Evolutionary conservation across 2,797 vertebrate genomes (phyloP).

Genomic region (Cryptoblepharus egeriae): DNA sequence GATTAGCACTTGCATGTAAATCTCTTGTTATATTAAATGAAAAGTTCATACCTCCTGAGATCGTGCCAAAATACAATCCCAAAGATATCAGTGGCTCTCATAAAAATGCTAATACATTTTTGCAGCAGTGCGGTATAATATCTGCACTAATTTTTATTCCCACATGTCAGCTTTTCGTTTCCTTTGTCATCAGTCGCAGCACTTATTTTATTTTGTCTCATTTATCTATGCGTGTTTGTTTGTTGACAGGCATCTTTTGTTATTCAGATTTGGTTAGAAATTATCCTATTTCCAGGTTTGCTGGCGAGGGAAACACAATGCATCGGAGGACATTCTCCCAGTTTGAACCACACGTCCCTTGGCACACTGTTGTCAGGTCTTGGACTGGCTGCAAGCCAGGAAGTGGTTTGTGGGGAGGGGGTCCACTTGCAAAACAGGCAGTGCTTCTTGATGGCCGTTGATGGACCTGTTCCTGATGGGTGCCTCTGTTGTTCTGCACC

Average conservation of each 20-base stretch:
- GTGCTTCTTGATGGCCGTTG: too few species aligned
- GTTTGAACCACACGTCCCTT: neutral
- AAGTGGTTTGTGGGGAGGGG: too few species aligned
- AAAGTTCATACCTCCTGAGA: neutral
- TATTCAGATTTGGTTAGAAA: neutral
- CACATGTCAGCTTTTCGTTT: neutral
- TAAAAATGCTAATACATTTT: slow-evolving; percentile 1
- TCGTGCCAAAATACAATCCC: neutral
- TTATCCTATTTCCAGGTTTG: neutral
- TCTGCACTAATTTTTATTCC: neutral
- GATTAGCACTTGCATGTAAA: slow-evolving; percentile 27
- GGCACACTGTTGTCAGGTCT: neutral
- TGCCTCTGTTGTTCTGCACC: too few species aligned
- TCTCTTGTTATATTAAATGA: slow-evolving; percentile 52
- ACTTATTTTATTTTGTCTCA: neutral
- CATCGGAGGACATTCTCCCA: neutral
- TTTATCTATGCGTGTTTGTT: neutral
- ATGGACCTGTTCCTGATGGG: too few species aligned
- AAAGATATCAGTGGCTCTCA: neutral
- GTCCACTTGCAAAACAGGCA: too few species aligned
- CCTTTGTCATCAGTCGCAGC: neutral
- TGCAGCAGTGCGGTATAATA: neutral
- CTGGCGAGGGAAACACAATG: neutral
- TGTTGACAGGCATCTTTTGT: neutral
- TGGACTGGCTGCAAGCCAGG: too few species aligned